Percentiles rank a stretch among this genome's conserved stretches.
Evolutionary conservation across 2,888 invertebrate genomes (phyloP).

Genomic region (Bursaphelenchus okinawaensis): DNA sequence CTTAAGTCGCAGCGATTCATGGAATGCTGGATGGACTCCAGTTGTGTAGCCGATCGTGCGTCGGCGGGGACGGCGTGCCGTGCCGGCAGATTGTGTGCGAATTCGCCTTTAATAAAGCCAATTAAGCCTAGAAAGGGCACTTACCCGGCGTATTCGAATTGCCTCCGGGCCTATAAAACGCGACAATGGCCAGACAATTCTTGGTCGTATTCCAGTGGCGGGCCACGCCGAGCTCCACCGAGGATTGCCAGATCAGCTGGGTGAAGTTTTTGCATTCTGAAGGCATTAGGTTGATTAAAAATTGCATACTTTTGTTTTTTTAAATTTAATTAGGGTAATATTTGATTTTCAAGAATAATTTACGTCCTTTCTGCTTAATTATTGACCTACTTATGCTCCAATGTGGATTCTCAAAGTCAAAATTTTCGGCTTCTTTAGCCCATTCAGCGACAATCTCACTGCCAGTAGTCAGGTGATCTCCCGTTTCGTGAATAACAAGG

Average conservation of each 20-base stretch:
- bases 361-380: no score
- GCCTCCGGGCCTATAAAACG: conserved; percentile 55
- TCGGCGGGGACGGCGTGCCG: conserved; percentile 42
- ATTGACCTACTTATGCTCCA: conserved; percentile 45
- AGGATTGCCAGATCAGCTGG: conserved; percentile 55
- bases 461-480: conserved; percentile 55
- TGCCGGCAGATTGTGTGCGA: conserved; percentile 46
- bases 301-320: background rate
- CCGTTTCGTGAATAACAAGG: conserved; percentile 37
- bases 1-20: conserved; percentile 37
- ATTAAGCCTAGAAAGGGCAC: conserved; percentile 1
- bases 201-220: conserved; percentile 53
- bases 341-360: no score
- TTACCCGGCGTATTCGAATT: conserved; percentile 53
- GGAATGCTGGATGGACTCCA: conserved; percentile 34
- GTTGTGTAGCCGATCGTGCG: conserved; percentile 32
- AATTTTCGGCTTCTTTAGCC: conserved; percentile 48
- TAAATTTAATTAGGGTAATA: background rate
- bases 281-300: no score
- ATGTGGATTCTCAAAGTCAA: conserved; percentile 50
- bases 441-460: conserved; percentile 49
- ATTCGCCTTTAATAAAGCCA: conserved; percentile 38
- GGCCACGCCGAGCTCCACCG: conserved; percentile 41
- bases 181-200: conserved; percentile 54
- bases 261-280: conserved; percentile 55